Conservation (phyloP, 2,888 invertebrate genomes). For the Habrosyne pyritoides region DNA sequence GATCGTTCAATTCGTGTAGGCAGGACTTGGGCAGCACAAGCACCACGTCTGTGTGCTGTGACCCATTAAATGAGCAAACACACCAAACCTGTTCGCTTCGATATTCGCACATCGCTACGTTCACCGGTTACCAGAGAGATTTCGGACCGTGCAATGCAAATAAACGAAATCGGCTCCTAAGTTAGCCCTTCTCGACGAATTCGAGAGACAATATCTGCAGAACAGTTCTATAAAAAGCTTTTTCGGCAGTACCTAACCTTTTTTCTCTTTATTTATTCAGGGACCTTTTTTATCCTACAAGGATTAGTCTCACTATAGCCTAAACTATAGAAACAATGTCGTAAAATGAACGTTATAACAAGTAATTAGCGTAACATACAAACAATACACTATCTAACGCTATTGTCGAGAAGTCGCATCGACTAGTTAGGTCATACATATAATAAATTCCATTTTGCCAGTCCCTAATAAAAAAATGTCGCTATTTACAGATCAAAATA, state of each 20-base stretch:
- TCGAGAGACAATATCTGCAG: background rate
- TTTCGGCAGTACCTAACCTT: too few relatives aligned
- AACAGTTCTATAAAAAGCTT: background rate
- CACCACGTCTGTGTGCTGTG: conserved; percentile 32
- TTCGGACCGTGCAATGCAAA: background rate
- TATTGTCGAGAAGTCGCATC: too few relatives aligned
- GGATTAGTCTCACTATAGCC: too few relatives aligned
- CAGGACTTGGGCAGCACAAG: conserved; percentile 23
- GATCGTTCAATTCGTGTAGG: conserved; percentile 42
- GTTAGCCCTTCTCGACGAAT: background rate
- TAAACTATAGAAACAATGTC: too few relatives aligned
- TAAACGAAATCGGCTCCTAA: background rate
- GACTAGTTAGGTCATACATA: too few relatives aligned
- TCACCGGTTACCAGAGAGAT: background rate
- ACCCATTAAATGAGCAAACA: conserved; percentile 42
- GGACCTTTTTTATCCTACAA: too few relatives aligned
- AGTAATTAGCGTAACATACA: too few relatives aligned
- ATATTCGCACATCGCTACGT: conserved; percentile 17
- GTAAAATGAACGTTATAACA: too few relatives aligned
- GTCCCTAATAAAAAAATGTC: too few relatives aligned
- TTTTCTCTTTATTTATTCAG: too few relatives aligned
- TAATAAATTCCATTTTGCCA: too few relatives aligned
- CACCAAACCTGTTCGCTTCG: conserved; percentile 32
- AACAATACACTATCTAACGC: too few relatives aligned
- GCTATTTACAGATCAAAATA: background rate